Conservation (phyloP, 2,113 vertebrate genomes). For the Garra rufa region DNA sequence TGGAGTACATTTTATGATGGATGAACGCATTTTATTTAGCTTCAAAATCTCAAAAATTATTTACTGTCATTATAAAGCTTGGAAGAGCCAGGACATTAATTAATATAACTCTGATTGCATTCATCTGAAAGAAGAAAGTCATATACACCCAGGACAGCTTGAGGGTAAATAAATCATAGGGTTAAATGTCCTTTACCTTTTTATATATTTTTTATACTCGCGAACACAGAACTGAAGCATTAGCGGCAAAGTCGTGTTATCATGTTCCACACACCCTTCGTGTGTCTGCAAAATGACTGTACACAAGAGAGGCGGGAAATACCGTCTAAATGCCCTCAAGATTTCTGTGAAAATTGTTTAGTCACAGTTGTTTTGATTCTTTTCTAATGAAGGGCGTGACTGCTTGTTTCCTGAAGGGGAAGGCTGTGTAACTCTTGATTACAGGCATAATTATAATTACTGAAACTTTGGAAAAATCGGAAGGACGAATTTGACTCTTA, state of each 20-base stretch:
- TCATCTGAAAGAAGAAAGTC: too few relatives aligned
- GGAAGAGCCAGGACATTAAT: too few relatives aligned
- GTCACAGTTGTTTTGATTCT: not conserved
- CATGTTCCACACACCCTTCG: not conserved
- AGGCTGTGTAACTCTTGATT: slow-evolving; percentile 10
- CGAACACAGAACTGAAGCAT: not conserved
- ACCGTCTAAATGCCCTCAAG: not conserved
- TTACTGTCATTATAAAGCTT: too few relatives aligned
- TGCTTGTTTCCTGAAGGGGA: not conserved
- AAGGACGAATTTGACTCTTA: not conserved
- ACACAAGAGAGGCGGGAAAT: not conserved
- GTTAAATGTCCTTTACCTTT: too few relatives aligned
- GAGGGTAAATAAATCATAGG: too few relatives aligned
- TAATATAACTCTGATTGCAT: too few relatives aligned
- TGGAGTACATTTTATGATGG: too few relatives aligned
- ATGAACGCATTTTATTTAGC: too few relatives aligned
- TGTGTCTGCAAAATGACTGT: not conserved
- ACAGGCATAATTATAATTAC: slow-evolving; percentile 18
- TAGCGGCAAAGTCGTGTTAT: not conserved
- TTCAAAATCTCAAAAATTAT: too few relatives aligned
- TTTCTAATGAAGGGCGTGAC: not conserved
- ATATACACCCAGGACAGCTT: too few relatives aligned
- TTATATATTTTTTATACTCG: not conserved
- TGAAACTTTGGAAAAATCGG: not conserved
- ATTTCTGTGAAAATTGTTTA: not conserved